A percentile compares a stretch with the other conserved stretches of the same genome.
phyloP scores from a whole-genome alignment of 1,140 invertebrate genomes.

The Drosophila orena region DNA sequence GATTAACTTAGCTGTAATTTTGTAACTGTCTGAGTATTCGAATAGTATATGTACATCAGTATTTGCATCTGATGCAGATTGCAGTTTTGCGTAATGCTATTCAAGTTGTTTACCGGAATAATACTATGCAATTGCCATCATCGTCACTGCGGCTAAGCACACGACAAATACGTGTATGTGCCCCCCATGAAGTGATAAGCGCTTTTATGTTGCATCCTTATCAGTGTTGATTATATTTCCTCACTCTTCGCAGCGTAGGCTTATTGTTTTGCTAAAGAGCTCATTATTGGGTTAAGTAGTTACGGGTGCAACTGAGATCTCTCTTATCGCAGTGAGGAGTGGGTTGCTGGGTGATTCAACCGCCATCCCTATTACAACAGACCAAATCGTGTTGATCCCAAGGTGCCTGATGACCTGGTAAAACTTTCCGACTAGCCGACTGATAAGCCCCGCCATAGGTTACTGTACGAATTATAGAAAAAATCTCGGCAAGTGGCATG shows the following conservation, averaged over 20 bases:
- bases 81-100: constrained; percentile 5
- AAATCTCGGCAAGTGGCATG: constrained; percentile 37
- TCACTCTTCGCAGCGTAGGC: not conserved
- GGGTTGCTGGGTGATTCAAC: constrained; percentile 59
- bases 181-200: constrained; percentile 55
- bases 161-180: constrained; percentile 4
- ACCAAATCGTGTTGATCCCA: constrained; percentile 21
- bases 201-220: constrained; percentile 7
- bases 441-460: constrained; percentile 42
- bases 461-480: constrained; percentile 28
- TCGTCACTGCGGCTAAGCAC: constrained; percentile 2
- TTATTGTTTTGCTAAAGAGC: not conserved
- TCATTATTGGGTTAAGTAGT: not conserved
- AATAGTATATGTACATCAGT: not conserved
- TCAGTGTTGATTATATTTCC: constrained; percentile 5
- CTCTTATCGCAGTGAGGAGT: constrained; percentile 2
- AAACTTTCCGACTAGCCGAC: constrained; percentile 42
- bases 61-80: constrained; percentile 6
- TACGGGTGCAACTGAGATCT: not conserved
- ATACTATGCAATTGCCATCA: constrained; percentile 10
- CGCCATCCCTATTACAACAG: constrained; percentile 45
- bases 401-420: constrained; percentile 36
- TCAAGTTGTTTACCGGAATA: constrained; percentile 64
- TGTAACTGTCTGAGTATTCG: not conserved
- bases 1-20: not conserved